Conservation (phyloP, 2,888 invertebrate genomes). For the Epistrophe grossulariae region DNA sequence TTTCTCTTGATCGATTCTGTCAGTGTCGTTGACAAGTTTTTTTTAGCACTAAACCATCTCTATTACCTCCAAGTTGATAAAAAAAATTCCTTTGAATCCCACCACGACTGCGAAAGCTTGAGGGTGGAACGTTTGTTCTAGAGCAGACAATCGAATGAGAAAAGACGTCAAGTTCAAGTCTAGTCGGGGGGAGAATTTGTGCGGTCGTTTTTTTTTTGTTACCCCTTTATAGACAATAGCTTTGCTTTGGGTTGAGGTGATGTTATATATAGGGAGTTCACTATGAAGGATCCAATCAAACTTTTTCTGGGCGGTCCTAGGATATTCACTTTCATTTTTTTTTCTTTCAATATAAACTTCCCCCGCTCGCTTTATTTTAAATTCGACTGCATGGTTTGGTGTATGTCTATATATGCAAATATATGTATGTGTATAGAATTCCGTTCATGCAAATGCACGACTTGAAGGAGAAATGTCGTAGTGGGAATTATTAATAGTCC, state of each 20-base stretch:
- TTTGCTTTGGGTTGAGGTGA: slow-evolving; percentile 49
- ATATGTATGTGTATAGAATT: not conserved
- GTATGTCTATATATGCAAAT: not conserved
- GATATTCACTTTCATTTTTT: slow-evolving; percentile 53
- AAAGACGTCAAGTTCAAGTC: slow-evolving; percentile 53
- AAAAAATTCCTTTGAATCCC: slow-evolving; percentile 1
- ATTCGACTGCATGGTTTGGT: slow-evolving; percentile 5
- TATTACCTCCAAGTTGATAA: slow-evolving; percentile 7
- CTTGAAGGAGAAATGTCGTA: slow-evolving; percentile 59
- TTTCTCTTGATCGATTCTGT: slow-evolving; percentile 36
- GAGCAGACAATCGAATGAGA: slow-evolving; percentile 52
- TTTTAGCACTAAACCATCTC: slow-evolving; percentile 15
- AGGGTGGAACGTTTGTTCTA: slow-evolving; percentile 28
- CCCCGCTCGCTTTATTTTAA: not conserved
- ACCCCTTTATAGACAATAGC: slow-evolving; percentile 35
- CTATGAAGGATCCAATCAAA: slow-evolving; percentile 73
- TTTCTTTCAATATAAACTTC: not conserved
- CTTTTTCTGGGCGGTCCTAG: slow-evolving; percentile 70
- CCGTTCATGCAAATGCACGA: slow-evolving; percentile 49
- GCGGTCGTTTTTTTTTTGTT: slow-evolving; percentile 36
- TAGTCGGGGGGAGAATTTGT: slow-evolving; percentile 30
- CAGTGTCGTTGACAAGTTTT: slow-evolving; percentile 40
- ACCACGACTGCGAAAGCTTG: slow-evolving; percentile 40
- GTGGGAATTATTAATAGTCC: slow-evolving; percentile 70
- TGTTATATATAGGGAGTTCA: slow-evolving; percentile 57